A percentile compares a stretch with the other conserved stretches of the same genome.
Conservation (phyloP, 2,113 vertebrate species). For the Anas platyrhynchos region DNA sequence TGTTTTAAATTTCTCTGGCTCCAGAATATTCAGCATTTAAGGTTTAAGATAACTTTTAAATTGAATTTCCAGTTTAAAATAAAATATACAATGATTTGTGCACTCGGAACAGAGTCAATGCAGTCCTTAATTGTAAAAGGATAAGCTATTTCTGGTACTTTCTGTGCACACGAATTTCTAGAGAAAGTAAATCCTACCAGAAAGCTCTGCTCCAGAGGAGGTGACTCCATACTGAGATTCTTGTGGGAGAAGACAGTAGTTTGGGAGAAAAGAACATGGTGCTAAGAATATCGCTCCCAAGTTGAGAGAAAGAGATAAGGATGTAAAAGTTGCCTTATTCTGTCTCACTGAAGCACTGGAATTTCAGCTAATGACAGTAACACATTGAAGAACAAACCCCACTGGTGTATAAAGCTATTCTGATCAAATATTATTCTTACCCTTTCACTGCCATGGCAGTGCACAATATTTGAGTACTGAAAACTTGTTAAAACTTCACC, state of each 20-base stretch:
- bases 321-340: not conserved
- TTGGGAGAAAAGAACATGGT: not conserved
- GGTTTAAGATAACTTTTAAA: not conserved
- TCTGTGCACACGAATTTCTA: not conserved
- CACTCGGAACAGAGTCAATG: not conserved
- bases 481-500: not conserved
- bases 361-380: not conserved
- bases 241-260: not conserved
- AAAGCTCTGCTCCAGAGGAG: not conserved
- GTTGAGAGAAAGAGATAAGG: not conserved
- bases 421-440: not conserved
- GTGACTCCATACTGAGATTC: rapidly evolving
- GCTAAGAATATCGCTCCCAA: not conserved
- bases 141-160: not conserved
- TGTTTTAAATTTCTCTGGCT: not conserved
- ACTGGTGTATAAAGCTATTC: not conserved
- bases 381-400: not conserved
- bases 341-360: not conserved
- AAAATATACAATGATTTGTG: not conserved
- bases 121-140: not conserved
- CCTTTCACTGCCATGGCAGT: not conserved
- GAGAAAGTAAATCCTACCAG: not conserved
- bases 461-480: not conserved
- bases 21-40: not conserved
- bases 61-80: not conserved